A percentile compares a stretch with the other conserved stretches of the same genome.
phyloP scores from a whole-genome alignment of 2,797 vertebrate genomes.

The Fistularia tabacaria region DNA sequence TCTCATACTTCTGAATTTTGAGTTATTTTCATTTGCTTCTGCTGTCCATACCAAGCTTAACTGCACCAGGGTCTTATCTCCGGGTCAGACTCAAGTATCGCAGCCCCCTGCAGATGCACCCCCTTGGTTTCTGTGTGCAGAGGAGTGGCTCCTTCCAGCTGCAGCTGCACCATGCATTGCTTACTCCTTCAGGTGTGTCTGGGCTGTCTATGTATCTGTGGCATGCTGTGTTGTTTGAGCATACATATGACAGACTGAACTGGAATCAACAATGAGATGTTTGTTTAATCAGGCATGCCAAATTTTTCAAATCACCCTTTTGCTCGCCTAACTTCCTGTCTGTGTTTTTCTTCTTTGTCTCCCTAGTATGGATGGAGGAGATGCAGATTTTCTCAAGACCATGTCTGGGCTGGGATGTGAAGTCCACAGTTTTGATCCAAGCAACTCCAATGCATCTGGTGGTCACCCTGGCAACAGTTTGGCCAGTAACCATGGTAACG shows the following conservation, averaged over 20 bases:
- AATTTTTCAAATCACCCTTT: constrained; percentile 44
- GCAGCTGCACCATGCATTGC: constrained; percentile 60
- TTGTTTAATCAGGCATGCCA: constrained; percentile 57
- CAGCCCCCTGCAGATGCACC: constrained; percentile 27
- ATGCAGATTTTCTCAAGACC: constrained; percentile 67
- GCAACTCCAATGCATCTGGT: constrained; percentile 56
- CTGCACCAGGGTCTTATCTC: constrained; percentile 63
- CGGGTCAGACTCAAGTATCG: constrained; percentile 45
- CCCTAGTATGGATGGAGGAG: constrained; percentile 68
- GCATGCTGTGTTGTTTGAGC: not conserved
- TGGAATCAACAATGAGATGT: not conserved
- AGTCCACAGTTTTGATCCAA: constrained; percentile 77
- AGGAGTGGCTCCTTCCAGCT: constrained; percentile 68
- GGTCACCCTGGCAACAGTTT: constrained; percentile 68
- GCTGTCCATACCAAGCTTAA: constrained; percentile 54
- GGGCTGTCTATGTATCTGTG: not conserved
- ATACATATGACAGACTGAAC: not conserved
- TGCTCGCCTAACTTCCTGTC: constrained; percentile 1
- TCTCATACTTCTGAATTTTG: not conserved
- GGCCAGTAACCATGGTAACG: constrained; percentile 57
- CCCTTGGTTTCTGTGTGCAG: constrained; percentile 70
- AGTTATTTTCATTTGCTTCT: constrained; percentile 3
- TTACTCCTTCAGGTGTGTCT: constrained; percentile 76
- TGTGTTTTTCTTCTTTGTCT: constrained; percentile 21
- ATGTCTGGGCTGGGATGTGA: constrained; percentile 66